These are phyloP conservation scores for Halcyon malimbica DNA, from an alignment of 2,113 vertebrate species.

Conservation along the genomic window DNA sequence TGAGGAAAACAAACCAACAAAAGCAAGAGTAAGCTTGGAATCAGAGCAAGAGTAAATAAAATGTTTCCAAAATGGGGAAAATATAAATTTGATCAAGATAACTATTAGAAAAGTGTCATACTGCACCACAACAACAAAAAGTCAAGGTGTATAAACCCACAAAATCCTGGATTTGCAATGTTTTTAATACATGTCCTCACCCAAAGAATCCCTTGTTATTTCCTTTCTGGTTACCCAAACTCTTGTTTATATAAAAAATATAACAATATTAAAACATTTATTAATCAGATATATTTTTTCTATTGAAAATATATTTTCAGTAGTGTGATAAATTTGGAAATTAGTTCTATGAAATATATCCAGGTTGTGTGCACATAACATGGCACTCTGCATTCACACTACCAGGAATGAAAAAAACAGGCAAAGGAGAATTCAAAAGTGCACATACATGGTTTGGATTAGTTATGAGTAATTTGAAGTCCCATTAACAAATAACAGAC, in stretches of 20 bases:
- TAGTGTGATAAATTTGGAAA: conserved; percentile 63
- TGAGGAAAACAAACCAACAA: background rate
- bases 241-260: conserved; percentile 78
- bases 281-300: conserved; percentile 47
- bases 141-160: background rate
- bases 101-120: background rate
- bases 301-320: conserved; percentile 74
- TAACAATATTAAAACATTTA: conserved; percentile 72
- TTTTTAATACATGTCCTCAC: background rate
- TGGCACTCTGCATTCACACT: conserved; percentile 27
- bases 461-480: conserved; percentile 21
- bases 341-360: conserved; percentile 45
- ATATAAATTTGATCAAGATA: background rate
- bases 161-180: conserved; percentile 24
- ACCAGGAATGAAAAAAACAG: background rate
- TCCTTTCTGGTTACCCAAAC: conserved; percentile 59
- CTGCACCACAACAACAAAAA: background rate
- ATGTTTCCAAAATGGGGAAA: background rate
- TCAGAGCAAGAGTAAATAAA: background rate
- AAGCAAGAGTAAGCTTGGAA: background rate
- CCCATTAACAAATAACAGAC: conserved; percentile 22
- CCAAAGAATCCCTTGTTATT: conserved; percentile 26
- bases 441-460: background rate
- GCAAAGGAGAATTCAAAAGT: background rate
- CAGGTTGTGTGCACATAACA: conserved; percentile 30